phyloP scores from a whole-genome alignment of 2,888 invertebrate genomes.

The Temnothorax ravouxi region DNA sequence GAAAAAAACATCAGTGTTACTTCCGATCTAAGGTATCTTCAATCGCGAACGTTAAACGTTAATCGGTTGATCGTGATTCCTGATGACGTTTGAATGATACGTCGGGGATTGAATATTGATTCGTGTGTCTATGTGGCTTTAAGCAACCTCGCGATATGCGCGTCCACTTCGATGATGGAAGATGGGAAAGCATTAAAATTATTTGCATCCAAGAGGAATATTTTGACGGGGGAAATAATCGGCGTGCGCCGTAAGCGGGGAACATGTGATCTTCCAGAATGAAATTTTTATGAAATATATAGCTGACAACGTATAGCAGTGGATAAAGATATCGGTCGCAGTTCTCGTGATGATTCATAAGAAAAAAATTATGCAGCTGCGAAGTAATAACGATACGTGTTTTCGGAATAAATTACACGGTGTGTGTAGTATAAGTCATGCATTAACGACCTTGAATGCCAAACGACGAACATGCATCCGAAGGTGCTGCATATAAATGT shows the following conservation, averaged over 20 bases:
- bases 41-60: not conserved
- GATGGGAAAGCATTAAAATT: not conserved
- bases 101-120: slow-evolving; percentile 37
- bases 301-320: not conserved
- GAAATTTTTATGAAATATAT: not conserved
- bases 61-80: not conserved
- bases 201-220: not conserved
- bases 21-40: too few relatives aligned
- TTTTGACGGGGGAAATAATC: slow-evolving; percentile 4
- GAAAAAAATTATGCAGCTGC: slow-evolving; percentile 22
- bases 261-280: not conserved
- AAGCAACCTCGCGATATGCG: slow-evolving; percentile 9
- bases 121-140: slow-evolving; percentile 28
- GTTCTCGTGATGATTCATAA: not conserved
- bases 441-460: slow-evolving; percentile 37
- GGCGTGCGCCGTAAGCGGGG: not conserved
- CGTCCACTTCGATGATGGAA: not conserved
- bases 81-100: slow-evolving; percentile 21
- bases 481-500: slow-evolving; percentile 28
- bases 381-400: slow-evolving; percentile 9
- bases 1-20: slow-evolving; percentile 5
- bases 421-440: slow-evolving; percentile 31
- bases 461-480: slow-evolving; percentile 21
- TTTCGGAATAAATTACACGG: slow-evolving; percentile 9
- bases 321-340: not conserved